Base-by-base conservation (phyloP, 2,113 vertebrate species). In the Monarcha castaneiventris region DNA sequence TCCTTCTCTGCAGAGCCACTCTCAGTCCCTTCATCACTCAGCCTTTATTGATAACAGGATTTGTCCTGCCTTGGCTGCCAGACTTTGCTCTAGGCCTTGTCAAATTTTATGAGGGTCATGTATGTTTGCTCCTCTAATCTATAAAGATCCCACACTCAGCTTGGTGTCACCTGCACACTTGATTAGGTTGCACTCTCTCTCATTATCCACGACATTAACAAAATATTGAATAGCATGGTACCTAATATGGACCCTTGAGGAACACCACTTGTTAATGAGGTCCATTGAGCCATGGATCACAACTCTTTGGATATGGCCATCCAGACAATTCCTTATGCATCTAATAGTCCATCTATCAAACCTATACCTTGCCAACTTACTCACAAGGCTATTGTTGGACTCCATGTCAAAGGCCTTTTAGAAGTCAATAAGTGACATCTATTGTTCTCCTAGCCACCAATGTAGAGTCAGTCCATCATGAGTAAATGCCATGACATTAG, bases 1-100 rank as follows among this genome's bases (percentile, higher is more conserved):
- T 25, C n/a, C 37, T 66, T 64, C 35, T 51, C 3, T 5, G 11
- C 18, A 46, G 26, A 25, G 7, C 32, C 32, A 1, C 8, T 93
- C 17, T 67, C 35, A 61, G 49, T 41, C 13, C 7, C 6, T 67
- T 84, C 11, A 16, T 48, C 11, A 5, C 5, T 15, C 15, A 33
- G 5, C 8, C 59, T 84, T 11, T 51, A 21, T 0, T 29, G 44
- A 16, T 44, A 54, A 7, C 1, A 4, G 6, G 2, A 19, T 17
- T 6, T 71, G 21, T 48, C 27, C 10, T 30, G 3, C 41, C 16
- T 9, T 55, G 43, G 2, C 6, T 10, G 6, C 23, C 1, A 4
- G 27, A 37, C 15, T 39, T 63, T 54, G 14, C n/a, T 23, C 10
- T n/a, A 58, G 64, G 11, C 22, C n/a, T 68, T 68, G 19, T 22